phyloP scores from a whole-genome alignment of 2,113 vertebrate species.

The Synodontis membranacea region DNA sequence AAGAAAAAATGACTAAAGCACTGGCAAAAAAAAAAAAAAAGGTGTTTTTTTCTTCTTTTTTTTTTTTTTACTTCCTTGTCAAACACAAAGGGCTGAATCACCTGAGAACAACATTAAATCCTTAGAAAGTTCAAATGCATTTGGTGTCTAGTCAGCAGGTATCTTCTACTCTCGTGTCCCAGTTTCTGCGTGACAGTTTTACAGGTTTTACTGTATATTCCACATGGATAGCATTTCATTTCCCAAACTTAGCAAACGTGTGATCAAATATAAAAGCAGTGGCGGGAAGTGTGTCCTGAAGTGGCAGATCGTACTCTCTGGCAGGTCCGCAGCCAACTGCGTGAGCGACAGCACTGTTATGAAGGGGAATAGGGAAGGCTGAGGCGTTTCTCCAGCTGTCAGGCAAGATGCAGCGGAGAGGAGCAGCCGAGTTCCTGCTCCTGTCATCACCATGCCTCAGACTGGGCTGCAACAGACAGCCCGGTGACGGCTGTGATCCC shows the following conservation, averaged over 20 bases:
- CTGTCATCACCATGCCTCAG: slow-evolving; percentile 66
- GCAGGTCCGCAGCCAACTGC: slow-evolving; percentile 50
- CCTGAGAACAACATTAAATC: slow-evolving; percentile 2
- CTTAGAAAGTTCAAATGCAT: slow-evolving; percentile 1
- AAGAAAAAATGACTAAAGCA: background rate
- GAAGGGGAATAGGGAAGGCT: slow-evolving; percentile 51
- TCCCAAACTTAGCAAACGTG: background rate
- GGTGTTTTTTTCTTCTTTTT: too few species aligned
- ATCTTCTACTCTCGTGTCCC: background rate
- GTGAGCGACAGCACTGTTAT: slow-evolving; percentile 59
- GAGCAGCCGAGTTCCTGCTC: slow-evolving; percentile 41
- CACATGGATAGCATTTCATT: background rate
- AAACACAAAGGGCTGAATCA: slow-evolving; percentile 7
- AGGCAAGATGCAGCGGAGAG: slow-evolving; percentile 52
- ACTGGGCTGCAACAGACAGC: slow-evolving; percentile 70
- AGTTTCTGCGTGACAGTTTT: background rate
- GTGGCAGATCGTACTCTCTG: slow-evolving; percentile 23
- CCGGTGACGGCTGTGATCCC: slow-evolving; percentile 66
- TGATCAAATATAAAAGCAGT: slow-evolving; percentile 4
- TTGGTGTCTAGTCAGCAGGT: background rate
- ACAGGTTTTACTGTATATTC: slow-evolving; percentile 17
- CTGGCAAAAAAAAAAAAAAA: background rate
- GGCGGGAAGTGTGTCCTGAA: slow-evolving; percentile 7
- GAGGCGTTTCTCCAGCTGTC: slow-evolving; percentile 67
- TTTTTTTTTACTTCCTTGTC: background rate